Evolutionary conservation across 2,888 invertebrate species (phyloP), one percentile per base, ranked within the genome.

Genomic region (Phyllotreta striolata): DNA sequence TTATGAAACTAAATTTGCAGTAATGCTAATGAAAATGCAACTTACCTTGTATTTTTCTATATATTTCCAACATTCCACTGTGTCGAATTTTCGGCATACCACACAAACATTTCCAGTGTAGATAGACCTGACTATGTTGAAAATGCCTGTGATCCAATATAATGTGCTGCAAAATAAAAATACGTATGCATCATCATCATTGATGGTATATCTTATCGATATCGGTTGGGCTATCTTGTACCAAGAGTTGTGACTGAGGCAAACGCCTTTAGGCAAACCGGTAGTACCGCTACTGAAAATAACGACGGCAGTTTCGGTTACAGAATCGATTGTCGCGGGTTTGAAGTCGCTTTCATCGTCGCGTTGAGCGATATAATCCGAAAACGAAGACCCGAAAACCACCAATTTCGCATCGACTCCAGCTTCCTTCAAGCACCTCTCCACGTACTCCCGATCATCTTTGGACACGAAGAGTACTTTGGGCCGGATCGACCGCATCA

Each of bases 201-300:
- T 10, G 24, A 14, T 3, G 1, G 6, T 13, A 12, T 35, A 37
- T 7, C n/a, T 51, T 1, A n/a, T 13, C 14, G 4, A 6, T 9
- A 9, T 41, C 12, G 24, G 3, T 7, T 10, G 6, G 4, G 49
- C 7, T n/a, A 52, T 47, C 10, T 6, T 44, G 8, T 66, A 12
- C 10, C 67, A 34, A 7, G 55, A 10, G 14, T 55, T 39, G 46
- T 71, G 70, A 35, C 70, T 72, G 2, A 73, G 39, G 55, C 76
- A 76, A 14, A 77, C 71, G 38, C 74, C 76, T 69, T 78, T 78
- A 0, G 76, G 75, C n/a, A 71, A 52, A 5, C 77, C 78, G 10
- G 76, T 77, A 3, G 74, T 76, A 0, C 78, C 79, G 66, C 79
- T 79, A 38, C 77, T 77, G 60, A 77, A 79, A 38, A 72, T 66